Conservation (phyloP, 2,797 vertebrate genomes). For the Botia almorhae region DNA sequence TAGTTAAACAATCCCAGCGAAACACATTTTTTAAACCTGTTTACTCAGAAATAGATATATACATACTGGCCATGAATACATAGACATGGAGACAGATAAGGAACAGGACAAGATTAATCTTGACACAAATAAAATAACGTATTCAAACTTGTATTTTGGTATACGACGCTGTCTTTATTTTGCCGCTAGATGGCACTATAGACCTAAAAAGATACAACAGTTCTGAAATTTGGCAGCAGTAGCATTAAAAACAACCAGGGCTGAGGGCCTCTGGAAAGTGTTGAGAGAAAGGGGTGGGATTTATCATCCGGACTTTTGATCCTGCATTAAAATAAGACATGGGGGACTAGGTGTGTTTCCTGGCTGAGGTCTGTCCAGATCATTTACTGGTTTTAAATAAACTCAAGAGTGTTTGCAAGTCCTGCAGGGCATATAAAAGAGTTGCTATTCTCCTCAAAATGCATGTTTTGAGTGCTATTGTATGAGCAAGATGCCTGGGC, state of each 20-base stretch:
- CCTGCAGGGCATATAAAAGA: constrained; percentile 32
- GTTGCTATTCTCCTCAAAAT: constrained; percentile 14
- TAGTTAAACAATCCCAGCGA: too few species aligned
- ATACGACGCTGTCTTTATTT: neutral
- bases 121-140: neutral
- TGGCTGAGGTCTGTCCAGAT: constrained; percentile 11
- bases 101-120: neutral
- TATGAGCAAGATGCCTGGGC: neutral
- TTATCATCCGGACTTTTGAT: neutral
- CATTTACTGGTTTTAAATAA: constrained; percentile 46
- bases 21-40: neutral
- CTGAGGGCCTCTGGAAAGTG: neutral
- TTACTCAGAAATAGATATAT: too few species aligned
- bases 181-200: neutral
- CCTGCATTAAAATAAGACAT: constrained; percentile 16
- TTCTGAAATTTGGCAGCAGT: too few species aligned
- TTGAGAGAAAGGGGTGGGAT: neutral
- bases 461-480: neutral
- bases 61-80: too few species aligned
- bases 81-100: too few species aligned
- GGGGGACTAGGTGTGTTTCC: constrained; percentile 41
- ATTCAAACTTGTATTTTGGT: neutral
- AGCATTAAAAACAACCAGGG: neutral
- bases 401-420: constrained; percentile 37
- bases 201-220: neutral